Evolutionary conservation across 2,888 invertebrate genomes (phyloP), one percentile per base, ranked within the genome.

Genomic region (Leptopilina drosophilae): DNA sequence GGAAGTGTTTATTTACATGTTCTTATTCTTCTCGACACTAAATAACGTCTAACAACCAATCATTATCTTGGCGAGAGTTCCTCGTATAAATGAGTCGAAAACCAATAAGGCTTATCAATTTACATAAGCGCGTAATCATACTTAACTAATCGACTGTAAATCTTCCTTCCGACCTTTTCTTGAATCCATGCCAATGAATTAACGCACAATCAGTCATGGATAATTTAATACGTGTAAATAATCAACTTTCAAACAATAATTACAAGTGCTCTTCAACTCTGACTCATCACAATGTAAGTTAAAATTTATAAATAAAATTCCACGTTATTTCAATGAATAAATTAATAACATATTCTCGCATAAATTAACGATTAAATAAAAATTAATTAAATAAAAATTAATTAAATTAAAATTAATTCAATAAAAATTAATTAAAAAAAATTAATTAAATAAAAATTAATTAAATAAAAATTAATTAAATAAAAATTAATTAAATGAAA

Each of bases 141-240:
- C 78, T 77, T 80, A 79, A 76, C 64, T 77, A 79, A 80, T 80
- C 78, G 67, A 66, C 40, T 20, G 46, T 26, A 56, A 64, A 77
- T 65, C 75, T 66, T 69, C 69, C 77, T 20, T 73, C 62, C 15
- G 40, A 15, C 49, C 64, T 56, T 65, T 40, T 62, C 9, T 26
- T 59, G 42, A 67, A 64, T 73, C 73, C 56, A 11, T 73, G 56
- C 56, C 56, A 73, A 26, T 56, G 46, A 66, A 73, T 56, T 33
- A 56, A 8, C 53, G 49, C 15, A 5, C 14, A 53, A 53, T 69
- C 69, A 69, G 12, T 20, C 12, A 53, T 69, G 26, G n/a, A 26
- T 53, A 69, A 69, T 69, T 49, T 69, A 69, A 33, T 33, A 20
- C 6, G 14, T 33, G 8, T n/a, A 56, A 49, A 33, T 26, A 73